These are phyloP conservation scores for Zoanthus solanderi DNA, from an alignment of 92 coral and sea anemone species.

Conservation along the genomic window DNA sequence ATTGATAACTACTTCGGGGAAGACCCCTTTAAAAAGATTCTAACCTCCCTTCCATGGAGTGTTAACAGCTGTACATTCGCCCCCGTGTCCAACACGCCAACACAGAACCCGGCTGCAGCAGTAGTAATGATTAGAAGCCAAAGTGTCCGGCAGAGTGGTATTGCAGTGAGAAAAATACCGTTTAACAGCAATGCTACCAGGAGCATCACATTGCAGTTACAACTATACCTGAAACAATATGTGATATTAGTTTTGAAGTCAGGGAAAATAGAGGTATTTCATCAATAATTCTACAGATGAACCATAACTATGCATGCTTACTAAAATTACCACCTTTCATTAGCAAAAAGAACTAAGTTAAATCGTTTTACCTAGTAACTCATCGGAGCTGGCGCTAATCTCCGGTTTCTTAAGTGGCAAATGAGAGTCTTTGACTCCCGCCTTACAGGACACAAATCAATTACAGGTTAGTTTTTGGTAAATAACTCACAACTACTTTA, in stretches of 20 bases:
- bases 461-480: too few species aligned
- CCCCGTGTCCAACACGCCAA: slow-evolving; percentile 93
- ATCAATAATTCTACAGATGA: background rate
- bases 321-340: too few species aligned
- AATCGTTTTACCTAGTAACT: too few species aligned
- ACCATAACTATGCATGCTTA: too few species aligned
- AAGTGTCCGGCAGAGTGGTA: slow-evolving; percentile 85
- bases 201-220: slow-evolving; percentile 83
- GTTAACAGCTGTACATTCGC: slow-evolving; percentile 87
- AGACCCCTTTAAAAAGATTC: background rate
- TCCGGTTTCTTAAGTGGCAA: too few species aligned
- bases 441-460: too few species aligned
- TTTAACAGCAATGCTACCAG: slow-evolving; percentile 73
- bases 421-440: too few species aligned
- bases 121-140: slow-evolving; percentile 84
- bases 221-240: slow-evolving; percentile 68
- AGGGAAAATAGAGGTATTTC: background rate
- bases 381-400: too few species aligned
- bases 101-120: slow-evolving; percentile 93
- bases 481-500: too few species aligned
- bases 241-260: background rate
- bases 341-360: too few species aligned
- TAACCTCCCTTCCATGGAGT: slow-evolving; percentile 87
- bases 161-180: slow-evolving; percentile 79
- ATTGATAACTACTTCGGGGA: too few species aligned